phyloP scores from a whole-genome alignment of 2,113 vertebrate species.

The Calyptomena viridis region DNA sequence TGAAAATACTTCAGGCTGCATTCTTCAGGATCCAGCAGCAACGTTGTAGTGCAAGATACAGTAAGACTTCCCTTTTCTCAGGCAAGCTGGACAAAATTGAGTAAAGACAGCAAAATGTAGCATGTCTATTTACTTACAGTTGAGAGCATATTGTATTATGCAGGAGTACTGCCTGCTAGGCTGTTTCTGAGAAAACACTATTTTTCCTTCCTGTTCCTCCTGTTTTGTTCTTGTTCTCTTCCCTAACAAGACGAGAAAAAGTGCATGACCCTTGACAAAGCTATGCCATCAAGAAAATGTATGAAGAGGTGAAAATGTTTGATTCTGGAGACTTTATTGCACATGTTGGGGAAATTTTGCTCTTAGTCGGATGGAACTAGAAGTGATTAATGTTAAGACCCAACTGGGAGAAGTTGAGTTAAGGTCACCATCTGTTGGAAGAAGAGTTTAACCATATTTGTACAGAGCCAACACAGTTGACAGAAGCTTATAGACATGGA shows the following conservation, averaged over 20 bases:
- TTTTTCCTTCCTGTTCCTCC: neutral
- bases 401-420: neutral
- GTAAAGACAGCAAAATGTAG: neutral
- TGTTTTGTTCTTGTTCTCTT: neutral
- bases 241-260: neutral
- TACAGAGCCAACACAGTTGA: neutral
- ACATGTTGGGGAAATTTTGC: neutral
- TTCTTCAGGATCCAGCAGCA: neutral
- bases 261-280: neutral
- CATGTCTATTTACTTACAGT: neutral
- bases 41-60: neutral
- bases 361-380: neutral
- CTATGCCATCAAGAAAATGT: neutral
- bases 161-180: neutral
- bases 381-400: neutral
- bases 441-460: constrained; percentile 6
- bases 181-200: neutral
- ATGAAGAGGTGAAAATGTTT: neutral
- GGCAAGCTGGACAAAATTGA: neutral
- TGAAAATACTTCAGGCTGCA: neutral
- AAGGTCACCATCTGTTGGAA: constrained; percentile 5
- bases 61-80: neutral
- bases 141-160: neutral
- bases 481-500: neutral
- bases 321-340: neutral